A percentile compares a stretch with the other conserved stretches of the same genome.
phyloP scores from a whole-genome alignment of 2,797 vertebrate genomes.

The Streptopelia turtur region DNA sequence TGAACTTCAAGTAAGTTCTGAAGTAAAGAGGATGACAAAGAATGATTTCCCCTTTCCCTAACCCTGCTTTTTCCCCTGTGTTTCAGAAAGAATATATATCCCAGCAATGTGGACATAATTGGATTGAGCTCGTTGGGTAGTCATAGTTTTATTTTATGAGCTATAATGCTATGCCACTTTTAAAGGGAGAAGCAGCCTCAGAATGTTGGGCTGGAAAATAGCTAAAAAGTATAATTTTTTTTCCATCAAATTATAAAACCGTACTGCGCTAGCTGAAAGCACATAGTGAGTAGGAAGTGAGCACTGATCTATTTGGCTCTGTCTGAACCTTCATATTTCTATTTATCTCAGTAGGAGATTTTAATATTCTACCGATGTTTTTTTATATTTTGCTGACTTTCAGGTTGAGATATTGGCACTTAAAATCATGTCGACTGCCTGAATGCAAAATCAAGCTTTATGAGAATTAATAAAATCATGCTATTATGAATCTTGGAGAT shows the following conservation, averaged over 20 bases:
- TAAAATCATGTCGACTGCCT: slow-evolving; percentile 57
- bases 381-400: slow-evolving; percentile 70
- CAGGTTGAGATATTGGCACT: slow-evolving; percentile 62
- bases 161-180: neutral
- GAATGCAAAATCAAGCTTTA: slow-evolving; percentile 52
- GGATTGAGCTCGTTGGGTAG: neutral
- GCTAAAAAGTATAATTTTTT: slow-evolving; percentile 5
- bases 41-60: neutral
- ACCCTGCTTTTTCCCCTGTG: neutral
- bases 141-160: neutral
- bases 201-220: slow-evolving; percentile 20
- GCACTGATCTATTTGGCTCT: slow-evolving; percentile 58
- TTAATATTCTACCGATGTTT: slow-evolving; percentile 67
- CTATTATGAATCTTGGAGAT: slow-evolving; percentile 15
- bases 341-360: slow-evolving; percentile 72
- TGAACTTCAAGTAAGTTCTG: slow-evolving; percentile 22
- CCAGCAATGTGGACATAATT: neutral
- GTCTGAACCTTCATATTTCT: slow-evolving; percentile 62
- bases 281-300: slow-evolving; percentile 58
- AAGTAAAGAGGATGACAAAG: slow-evolving; percentile 29
- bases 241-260: slow-evolving; percentile 36
- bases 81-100: neutral
- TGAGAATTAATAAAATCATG: slow-evolving; percentile 54
- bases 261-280: slow-evolving; percentile 49
- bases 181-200: neutral